These are phyloP conservation scores for Pantherophis guttatus DNA, from an alignment of 2,113 vertebrate species.

Conservation along the genomic window DNA sequence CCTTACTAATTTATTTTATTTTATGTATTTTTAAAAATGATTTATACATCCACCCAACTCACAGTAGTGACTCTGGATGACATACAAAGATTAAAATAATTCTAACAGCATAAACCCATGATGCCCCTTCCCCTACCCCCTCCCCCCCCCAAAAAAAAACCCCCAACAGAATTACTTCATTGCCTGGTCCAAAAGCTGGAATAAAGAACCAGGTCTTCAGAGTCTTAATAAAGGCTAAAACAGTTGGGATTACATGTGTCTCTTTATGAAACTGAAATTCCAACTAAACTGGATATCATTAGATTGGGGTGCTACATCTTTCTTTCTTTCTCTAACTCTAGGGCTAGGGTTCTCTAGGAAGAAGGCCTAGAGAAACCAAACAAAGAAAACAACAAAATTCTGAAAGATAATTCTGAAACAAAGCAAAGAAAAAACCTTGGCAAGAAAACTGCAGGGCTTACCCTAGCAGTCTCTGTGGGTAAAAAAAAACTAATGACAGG, in stretches of 20 bases:
- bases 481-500: no score
- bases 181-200: neutral
- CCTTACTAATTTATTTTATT: neutral
- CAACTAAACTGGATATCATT: no score
- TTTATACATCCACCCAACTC: neutral
- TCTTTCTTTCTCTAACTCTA: no score
- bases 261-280: neutral
- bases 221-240: neutral
- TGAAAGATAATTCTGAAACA: no score
- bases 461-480: no score
- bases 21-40: neutral
- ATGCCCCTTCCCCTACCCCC: neutral
- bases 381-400: no score
- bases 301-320: no score
- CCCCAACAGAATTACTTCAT: neutral
- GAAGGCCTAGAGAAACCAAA: no score
- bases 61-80: neutral
- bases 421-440: no score
- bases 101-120: neutral
- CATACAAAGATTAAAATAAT: neutral
- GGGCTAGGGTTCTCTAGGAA: no score
- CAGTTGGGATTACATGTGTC: neutral
- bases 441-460: no score
- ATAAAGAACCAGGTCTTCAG: neutral
- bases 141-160: neutral